Evolutionary conservation across 2,888 invertebrate genomes (phyloP), one percentile per base, ranked within the genome.

Genomic region (Theretra japonica): DNA sequence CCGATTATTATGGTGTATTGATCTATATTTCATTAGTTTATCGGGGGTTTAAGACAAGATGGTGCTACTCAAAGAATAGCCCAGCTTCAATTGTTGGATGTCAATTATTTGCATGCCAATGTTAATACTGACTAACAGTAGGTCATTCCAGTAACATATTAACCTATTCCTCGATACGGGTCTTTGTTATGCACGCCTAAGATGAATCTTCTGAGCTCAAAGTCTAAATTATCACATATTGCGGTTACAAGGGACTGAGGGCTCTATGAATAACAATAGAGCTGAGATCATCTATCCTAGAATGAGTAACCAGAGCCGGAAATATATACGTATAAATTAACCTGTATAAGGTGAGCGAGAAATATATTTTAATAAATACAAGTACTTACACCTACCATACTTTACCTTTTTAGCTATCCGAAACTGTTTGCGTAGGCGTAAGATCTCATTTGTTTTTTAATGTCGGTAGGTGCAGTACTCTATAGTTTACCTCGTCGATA

Each of bases 281-380:
- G 41, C 23, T 65, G 65, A 65, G 65, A 65, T 65, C 65, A 65
- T 23, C 5, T 65, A 7, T 33, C 33, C n/a, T 48, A 65, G 48
- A 65, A 48, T 65, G 33, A 65, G 17, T 48, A 21, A 62, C 21
- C 19, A 33, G 33, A 62, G 11, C 30, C 21, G 21, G 11, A 62
- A 62, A 23, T 17, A 65, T 41, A 65, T 48, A 65, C 33, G 33
- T 48, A 65, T 23, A 65, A 23, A 65, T 7, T 25, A 23, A 65
- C 15, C 17, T 21, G 5, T 65, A 23, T 65, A 65, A 65, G 65
- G 48, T 48, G 17, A 53, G 53, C 65, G 2, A 65, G 17, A 48
- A n/a, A 17, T 23, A 17, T 25, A 48, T 15, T 23, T 15, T 6
- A 41, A 48, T 21, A 58, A 21, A 17, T 0, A 5, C 15, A 21